Conservation (phyloP, 2,113 vertebrate species). For the Ictalurus furcatus region DNA sequence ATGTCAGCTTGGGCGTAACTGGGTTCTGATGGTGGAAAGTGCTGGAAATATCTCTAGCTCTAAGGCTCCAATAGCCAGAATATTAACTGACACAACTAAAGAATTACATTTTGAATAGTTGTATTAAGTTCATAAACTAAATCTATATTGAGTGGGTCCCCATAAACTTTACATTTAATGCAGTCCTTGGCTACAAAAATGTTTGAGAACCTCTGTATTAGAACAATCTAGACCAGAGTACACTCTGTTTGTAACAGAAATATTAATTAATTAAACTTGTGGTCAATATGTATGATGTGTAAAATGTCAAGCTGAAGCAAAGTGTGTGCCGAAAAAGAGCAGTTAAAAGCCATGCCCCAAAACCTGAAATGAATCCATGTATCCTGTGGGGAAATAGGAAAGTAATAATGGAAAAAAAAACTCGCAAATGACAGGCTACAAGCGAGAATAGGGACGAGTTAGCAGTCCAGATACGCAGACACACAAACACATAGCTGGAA, state of each 20-base stretch:
- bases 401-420: not conserved
- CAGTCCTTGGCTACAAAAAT: not conserved
- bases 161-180: not conserved
- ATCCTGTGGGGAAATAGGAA: conserved; percentile 13
- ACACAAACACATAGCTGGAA: conserved; percentile 15
- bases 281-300: not conserved
- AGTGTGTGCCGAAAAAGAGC: not conserved
- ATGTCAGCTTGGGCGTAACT: not conserved
- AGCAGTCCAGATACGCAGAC: conserved; percentile 10
- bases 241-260: not conserved
- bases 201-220: not conserved
- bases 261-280: not conserved
- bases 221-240: too few species aligned
- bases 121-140: not conserved
- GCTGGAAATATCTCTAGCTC: not conserved
- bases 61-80: not conserved
- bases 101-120: not conserved
- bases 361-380: not conserved
- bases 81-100: not conserved
- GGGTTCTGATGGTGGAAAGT: not conserved
- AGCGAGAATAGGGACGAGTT: not conserved
- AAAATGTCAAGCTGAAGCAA: not conserved
- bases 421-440: not conserved
- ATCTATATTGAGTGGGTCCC: not conserved
- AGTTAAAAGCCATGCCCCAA: not conserved